Evolutionary conservation across 1,140 invertebrate species (phyloP), one percentile per base, ranked within the genome.

Genomic region (Drosophila biarmipes): DNA sequence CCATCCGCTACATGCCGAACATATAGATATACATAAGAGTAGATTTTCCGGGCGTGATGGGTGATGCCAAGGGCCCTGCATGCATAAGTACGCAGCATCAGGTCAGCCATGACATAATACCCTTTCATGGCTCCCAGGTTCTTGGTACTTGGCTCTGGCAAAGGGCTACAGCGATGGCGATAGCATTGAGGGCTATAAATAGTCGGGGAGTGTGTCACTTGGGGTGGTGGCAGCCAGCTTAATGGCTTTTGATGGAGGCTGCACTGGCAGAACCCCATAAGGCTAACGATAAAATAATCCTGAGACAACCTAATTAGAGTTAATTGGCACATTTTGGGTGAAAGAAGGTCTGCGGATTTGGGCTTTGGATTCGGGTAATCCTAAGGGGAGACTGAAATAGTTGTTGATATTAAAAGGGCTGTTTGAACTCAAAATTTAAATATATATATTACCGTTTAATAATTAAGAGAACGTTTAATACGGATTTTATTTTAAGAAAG

Each of bases 71-170:
- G 4, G 21, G 27, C 24, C n/a, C 14, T 31, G 63, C 55, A 63
- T 59, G 38, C 61, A 45, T 35, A 63, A 59, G 61, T 15, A 27
- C 42, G 48, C 46, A 55, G 59, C 72, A 69, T 53, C 56, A 59
- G 81, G 82, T 82, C 78, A 86, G 74, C 82, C 82, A 78, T 87
- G 82, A 86, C 82, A 86, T 87, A 86, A 86, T 89, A 82, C 78
- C 71, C 78, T 78, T 86, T 87, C 81, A 85, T 81, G 71, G 78
- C 81, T 63, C 58, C 63, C 63, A 52, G 35, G 42, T 31, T 54
- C 71, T 19, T n/a, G 40, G 29, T 31, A 10, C 29, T 31, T 31
- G 8, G 29, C 8, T 31, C 29, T 31, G 8, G 29, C 7, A 17
- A 19, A 11, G 12, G 35, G 11, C 35, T 12, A 37, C 5, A 5